Conservation (phyloP, 2,113 vertebrate genomes). For the Stomatorhinus ivindoensis region DNA sequence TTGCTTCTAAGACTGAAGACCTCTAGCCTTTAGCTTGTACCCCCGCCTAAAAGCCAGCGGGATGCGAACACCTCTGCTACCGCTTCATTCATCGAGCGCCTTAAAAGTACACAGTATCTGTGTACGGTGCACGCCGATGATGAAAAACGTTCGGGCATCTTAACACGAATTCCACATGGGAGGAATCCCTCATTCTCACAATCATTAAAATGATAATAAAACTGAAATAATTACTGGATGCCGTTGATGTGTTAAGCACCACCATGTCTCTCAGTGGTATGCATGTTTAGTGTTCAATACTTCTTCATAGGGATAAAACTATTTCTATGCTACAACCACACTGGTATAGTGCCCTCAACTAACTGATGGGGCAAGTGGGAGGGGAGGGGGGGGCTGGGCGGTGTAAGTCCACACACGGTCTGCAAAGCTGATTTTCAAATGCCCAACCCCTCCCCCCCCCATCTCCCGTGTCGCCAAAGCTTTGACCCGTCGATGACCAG, state of each 20-base stretch:
- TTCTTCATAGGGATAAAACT: conserved; percentile 26
- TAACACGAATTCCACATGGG: not conserved
- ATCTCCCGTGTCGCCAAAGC: not conserved
- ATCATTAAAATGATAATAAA: conserved; percentile 10
- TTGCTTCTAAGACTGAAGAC: conserved; percentile 37
- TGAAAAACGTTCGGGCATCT: not conserved
- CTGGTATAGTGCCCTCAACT: conserved; percentile 28
- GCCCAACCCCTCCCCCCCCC: not conserved
- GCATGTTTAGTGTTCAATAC: conserved; percentile 21
- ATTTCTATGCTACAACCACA: conserved; percentile 28
- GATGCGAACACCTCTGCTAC: not conserved
- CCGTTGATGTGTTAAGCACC: conserved; percentile 18
- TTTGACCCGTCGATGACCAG: conserved; percentile 1
- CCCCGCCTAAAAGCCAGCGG: conserved; percentile 25
- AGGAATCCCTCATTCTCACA: not conserved
- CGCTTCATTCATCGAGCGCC: too few species aligned
- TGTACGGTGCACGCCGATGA: not conserved
- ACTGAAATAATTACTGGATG: conserved; percentile 11
- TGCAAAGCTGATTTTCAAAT: not conserved
- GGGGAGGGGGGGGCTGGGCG: not conserved
- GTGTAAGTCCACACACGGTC: not conserved
- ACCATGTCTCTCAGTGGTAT: conserved; percentile 29
- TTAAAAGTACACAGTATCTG: conserved; percentile 5
- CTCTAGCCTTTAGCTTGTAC: conserved; percentile 22
- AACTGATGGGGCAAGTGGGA: not conserved